These are phyloP conservation scores for Gryllus longicercus DNA, from an alignment of 2,888 invertebrate species.

Conservation along the genomic window DNA sequence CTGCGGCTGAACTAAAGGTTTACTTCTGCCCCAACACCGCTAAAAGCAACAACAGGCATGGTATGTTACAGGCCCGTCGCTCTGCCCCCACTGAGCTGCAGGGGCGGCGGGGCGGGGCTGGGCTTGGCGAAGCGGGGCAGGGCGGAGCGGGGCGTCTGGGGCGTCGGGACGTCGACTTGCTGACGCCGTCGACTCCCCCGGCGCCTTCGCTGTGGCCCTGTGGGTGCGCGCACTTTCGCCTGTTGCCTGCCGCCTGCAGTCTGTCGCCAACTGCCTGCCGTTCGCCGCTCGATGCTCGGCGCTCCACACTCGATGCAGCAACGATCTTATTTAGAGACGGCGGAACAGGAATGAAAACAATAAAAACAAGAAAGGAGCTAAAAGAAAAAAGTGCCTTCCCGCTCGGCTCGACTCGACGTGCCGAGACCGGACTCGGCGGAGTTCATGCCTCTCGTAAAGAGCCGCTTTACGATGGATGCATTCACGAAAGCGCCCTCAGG, in stretches of 20 bases:
- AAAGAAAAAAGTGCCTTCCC: no score
- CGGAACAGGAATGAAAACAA: not conserved
- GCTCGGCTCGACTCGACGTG: no score
- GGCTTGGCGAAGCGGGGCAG: not conserved
- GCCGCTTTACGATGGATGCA: not conserved
- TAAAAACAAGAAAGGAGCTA: not conserved
- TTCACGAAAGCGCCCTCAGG: not conserved
- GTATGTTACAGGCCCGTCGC: not conserved
- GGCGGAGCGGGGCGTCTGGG: not conserved
- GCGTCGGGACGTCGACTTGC: no score
- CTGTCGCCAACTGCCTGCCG: no score
- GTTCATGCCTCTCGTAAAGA: not conserved
- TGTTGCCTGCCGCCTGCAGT: no score
- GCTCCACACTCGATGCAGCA: not conserved
- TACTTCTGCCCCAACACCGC: not conserved
- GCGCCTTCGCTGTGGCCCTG: no score
- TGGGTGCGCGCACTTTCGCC: no score
- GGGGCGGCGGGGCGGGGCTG: not conserved
- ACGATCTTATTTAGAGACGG: not conserved
- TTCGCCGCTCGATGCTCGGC: no score
- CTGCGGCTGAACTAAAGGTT: not conserved
- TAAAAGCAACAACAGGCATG: conserved; percentile 1
- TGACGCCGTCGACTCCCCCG: no score
- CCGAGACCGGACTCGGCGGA: not conserved
- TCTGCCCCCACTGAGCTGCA: not conserved